Percentiles rank a stretch among this genome's conserved stretches.
phyloP scores from a whole-genome alignment of 2,888 invertebrate genomes.

The Hermaeophaga mercurialis region DNA sequence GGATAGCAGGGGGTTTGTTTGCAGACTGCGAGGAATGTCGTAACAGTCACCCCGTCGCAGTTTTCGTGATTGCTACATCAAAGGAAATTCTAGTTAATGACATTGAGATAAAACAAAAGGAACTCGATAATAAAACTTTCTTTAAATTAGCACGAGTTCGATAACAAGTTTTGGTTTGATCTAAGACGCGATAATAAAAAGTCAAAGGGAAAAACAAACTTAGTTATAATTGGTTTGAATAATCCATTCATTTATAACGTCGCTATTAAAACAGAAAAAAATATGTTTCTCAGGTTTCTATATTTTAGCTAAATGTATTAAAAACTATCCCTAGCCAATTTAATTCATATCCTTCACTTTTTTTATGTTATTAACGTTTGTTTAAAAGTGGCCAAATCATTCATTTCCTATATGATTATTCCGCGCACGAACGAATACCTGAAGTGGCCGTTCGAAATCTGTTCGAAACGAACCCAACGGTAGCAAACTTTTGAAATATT shows the following conservation, averaged over 20 bases:
- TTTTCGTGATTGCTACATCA: conserved; percentile 36
- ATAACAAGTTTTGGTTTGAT: background rate
- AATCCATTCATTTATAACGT: too few relatives aligned
- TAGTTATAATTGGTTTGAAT: background rate
- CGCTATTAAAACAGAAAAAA: too few relatives aligned
- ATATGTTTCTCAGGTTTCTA: too few relatives aligned
- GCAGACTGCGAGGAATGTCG: background rate
- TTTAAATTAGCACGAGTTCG: conserved; percentile 27
- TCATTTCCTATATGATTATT: background rate
- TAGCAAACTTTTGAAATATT: conserved; percentile 1
- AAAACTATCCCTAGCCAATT: too few relatives aligned
- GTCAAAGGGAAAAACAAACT: background rate
- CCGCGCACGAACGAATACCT: background rate
- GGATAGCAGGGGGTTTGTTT: background rate
- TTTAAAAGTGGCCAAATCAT: too few relatives aligned
- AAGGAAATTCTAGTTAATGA: conserved; percentile 36
- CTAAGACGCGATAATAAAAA: background rate
- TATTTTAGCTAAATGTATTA: too few relatives aligned
- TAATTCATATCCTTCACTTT: too few relatives aligned
- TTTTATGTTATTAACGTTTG: too few relatives aligned
- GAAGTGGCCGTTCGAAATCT: background rate
- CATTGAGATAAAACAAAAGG: conserved; percentile 33
- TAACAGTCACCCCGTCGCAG: conserved; percentile 22
- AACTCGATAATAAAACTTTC: conserved; percentile 30
- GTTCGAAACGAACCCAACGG: background rate